phyloP scores from a whole-genome alignment of 2,888 invertebrate genomes.

The Fragum sueziense region DNA sequence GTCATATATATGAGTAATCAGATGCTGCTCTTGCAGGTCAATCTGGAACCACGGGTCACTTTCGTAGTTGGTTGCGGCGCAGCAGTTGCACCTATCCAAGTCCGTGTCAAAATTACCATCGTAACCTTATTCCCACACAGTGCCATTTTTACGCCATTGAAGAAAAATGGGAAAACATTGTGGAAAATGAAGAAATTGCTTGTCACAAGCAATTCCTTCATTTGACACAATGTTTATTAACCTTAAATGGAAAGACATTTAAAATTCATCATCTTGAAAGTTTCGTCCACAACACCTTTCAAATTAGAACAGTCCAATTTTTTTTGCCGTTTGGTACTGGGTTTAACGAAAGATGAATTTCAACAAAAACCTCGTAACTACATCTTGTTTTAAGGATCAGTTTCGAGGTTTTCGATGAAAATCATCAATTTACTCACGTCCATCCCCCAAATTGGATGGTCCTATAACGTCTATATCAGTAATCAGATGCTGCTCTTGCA shows the following conservation, averaged over 20 bases:
- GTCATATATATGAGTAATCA: background rate
- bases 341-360: too few species aligned
- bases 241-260: too few species aligned
- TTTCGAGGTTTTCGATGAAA: too few species aligned
- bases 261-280: too few species aligned
- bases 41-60: background rate
- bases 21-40: background rate
- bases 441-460: background rate
- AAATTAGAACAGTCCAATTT: too few species aligned
- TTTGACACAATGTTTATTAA: conserved; percentile 2
- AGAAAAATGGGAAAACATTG: background rate
- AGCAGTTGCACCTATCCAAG: background rate
- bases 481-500: background rate
- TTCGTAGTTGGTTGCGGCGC: background rate
- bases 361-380: too few species aligned
- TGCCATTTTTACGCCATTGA: too few species aligned
- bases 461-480: background rate
- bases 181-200: conserved; percentile 5
- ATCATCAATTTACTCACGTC: background rate
- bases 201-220: background rate
- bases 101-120: background rate
- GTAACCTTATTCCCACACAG: too few species aligned
- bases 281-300: too few species aligned
- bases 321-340: too few species aligned
- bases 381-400: too few species aligned